Conservation (phyloP, 2,797 vertebrate genomes). For the Smutsia temminckii region DNA sequence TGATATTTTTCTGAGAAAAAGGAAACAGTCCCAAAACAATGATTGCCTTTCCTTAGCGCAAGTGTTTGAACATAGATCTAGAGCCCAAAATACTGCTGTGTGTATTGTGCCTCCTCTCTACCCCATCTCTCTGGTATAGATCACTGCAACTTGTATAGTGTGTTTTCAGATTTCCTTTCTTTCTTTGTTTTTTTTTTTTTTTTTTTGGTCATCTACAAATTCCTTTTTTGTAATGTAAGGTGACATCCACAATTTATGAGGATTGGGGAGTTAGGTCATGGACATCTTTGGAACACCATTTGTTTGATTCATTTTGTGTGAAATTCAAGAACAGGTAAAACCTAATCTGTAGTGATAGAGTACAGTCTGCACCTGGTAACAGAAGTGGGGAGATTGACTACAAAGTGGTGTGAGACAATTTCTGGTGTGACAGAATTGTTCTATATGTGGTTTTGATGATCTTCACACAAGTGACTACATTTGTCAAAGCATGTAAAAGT, state of each 20-base stretch:
- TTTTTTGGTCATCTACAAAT: background rate
- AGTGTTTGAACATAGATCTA: slow-evolving; percentile 40
- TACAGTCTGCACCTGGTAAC: no score
- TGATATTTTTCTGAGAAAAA: background rate
- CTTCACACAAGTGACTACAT: background rate
- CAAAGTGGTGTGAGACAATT: background rate
- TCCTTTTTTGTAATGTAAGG: background rate
- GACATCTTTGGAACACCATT: background rate
- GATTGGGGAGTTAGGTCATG: background rate
- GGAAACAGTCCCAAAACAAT: background rate
- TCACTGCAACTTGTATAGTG: background rate
- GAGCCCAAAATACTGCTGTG: background rate
- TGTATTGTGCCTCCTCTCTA: background rate
- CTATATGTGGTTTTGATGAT: background rate
- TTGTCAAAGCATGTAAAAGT: background rate
- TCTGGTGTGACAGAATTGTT: background rate
- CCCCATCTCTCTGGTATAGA: background rate
- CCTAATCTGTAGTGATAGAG: background rate
- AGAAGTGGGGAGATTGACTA: no score
- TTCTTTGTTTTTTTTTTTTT: no score
- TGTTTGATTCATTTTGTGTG: background rate
- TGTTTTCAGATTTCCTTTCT: background rate
- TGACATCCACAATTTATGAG: no score
- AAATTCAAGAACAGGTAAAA: background rate
- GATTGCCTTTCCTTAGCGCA: slow-evolving; percentile 31